phyloP scores from a whole-genome alignment of 2,113 vertebrate species.

The Gnathonemus longibarbis region DNA sequence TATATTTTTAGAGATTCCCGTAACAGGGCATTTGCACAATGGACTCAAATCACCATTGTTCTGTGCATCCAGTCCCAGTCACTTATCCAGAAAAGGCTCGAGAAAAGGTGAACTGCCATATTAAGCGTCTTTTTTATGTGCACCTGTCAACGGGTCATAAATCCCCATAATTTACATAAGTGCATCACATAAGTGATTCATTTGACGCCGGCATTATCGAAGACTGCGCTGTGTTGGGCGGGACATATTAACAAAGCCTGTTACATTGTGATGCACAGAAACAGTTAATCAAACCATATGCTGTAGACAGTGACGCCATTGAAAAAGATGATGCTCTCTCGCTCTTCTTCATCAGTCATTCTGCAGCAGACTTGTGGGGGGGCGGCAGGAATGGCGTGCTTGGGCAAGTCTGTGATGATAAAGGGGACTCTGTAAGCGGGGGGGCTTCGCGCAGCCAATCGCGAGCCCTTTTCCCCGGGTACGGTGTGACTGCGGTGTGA shows the following conservation, averaged over 20 bases:
- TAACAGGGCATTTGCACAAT: background rate
- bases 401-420: background rate
- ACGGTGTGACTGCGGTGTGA: background rate
- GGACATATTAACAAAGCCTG: background rate
- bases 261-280: background rate
- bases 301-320: background rate
- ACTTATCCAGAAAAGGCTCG: background rate
- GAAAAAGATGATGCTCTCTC: background rate
- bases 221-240: background rate
- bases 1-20: background rate
- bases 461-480: background rate
- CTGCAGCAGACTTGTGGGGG: background rate
- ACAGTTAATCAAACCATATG: background rate
- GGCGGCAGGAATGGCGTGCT: background rate
- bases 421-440: background rate
- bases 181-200: background rate
- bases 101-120: background rate
- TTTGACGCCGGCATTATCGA: background rate
- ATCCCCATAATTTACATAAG: background rate
- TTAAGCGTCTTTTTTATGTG: background rate
- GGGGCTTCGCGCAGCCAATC: background rate
- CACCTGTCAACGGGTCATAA: background rate
- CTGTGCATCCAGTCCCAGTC: background rate
- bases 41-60: background rate
- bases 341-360: background rate